Conservation (phyloP, 2,888 invertebrate genomes). For the Gymnoscelis rufifasciata region DNA sequence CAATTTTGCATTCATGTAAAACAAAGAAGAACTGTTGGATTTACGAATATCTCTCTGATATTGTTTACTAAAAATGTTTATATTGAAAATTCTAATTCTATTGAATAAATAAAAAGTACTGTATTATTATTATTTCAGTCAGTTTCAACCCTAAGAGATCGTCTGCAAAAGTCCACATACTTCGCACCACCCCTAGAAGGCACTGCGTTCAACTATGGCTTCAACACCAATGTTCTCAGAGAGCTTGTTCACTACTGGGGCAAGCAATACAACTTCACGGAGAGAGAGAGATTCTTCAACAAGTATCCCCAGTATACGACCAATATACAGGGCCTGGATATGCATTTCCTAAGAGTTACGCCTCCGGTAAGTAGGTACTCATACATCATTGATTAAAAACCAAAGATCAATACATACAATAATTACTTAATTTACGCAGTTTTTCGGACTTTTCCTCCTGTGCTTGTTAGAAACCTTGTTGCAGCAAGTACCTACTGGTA, state of each 20-base stretch:
- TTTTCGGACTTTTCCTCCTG: too few relatives aligned
- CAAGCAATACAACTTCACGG: conserved; percentile 81
- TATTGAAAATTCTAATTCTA: not conserved
- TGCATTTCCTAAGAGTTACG: conserved; percentile 77
- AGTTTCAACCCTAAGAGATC: conserved; percentile 36
- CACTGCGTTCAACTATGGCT: conserved; percentile 88
- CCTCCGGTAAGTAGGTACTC: conserved; percentile 69
- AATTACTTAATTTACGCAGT: too few relatives aligned
- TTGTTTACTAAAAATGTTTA: not conserved
- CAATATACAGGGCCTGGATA: conserved; percentile 83
- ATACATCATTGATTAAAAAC: too few relatives aligned
- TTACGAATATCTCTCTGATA: too few relatives aligned
- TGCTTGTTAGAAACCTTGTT: too few relatives aligned
- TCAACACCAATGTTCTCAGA: conserved; percentile 83
- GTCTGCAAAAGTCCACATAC: conserved; percentile 46
- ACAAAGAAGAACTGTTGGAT: too few relatives aligned
- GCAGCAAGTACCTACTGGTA: too few relatives aligned
- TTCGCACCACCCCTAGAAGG: conserved; percentile 81
- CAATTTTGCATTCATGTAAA: too few relatives aligned
- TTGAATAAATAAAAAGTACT: too few relatives aligned
- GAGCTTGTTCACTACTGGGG: conserved; percentile 87
- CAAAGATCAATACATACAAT: too few relatives aligned
- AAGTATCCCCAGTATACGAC: conserved; percentile 87
- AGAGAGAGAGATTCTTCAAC: conserved; percentile 84
- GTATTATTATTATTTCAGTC: not conserved